Evolutionary conservation across 1,140 invertebrate species (phyloP), one percentile per base, ranked within the genome.

Genomic region (Drosophila athabasca): DNA sequence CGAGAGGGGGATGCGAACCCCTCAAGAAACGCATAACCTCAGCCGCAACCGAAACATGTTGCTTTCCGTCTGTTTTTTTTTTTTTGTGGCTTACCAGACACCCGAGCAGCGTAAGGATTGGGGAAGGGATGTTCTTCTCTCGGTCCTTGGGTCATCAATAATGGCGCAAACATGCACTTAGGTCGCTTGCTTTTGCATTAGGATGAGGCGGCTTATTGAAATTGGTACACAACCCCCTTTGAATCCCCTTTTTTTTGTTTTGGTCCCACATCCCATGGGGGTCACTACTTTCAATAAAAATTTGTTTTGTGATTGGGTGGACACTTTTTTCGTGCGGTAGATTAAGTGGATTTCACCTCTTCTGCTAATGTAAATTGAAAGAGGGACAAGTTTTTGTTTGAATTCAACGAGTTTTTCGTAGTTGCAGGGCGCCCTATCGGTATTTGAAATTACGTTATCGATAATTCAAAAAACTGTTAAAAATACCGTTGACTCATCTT

Each of bases 231-330:
- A 74, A 44, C 59, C 59, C 54, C 35, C 11, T 39, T 11, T 5
- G 35, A 60, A 55, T 60, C 64, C 64, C 65, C 70, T 74, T 74
- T 77, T 58, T 43, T 65, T 60, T 48, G 15, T 43, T 65, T 60
- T 48, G 15, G 58, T 48, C 59, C 9, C 31, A 35, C 9, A 39
- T 64, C 75, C 65, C 75, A 26, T 15, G 71, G 51, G 75, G 73
- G 57, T 77, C 71, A 77, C 75, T 77, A 64, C 65, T 77, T 77
- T 77, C 75, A 77, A 77, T 77, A 75, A 74, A 75, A 77, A 75
- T 74, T 77, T 77, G 75, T 11, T 75, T 77, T 77, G 51, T 74
- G 39, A 59, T 48, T 51, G 61, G 74, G 68, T 62, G 74, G 74
- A 76, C 74, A 74, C n/a, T 72, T 66, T 19, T 39, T 44, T 31